These are phyloP conservation scores for Plecotus auritus DNA, from an alignment of 2,113 vertebrate species.

Conservation along the genomic window DNA sequence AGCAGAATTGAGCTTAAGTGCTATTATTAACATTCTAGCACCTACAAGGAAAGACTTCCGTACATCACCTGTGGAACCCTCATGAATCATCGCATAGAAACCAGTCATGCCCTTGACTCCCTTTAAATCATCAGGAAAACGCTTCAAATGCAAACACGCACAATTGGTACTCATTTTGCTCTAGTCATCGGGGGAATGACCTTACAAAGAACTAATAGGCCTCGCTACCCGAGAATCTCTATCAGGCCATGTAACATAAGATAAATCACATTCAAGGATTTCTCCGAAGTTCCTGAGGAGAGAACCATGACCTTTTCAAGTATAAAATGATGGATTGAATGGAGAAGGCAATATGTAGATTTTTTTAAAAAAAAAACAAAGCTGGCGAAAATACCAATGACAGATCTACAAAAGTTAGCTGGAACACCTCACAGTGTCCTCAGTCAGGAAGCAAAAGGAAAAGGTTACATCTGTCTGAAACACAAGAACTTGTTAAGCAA, in stretches of 20 bases:
- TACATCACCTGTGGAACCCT: neutral
- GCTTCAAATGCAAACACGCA: neutral
- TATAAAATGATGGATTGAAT: constrained; percentile 43
- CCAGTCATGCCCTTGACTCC: neutral
- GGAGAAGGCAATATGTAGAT: neutral
- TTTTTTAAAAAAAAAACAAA: neutral
- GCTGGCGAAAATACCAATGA: neutral
- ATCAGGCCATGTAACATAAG: neutral
- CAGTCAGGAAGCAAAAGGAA: constrained; percentile 5
- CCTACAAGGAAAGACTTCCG: neutral
- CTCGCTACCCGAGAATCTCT: constrained; percentile 37
- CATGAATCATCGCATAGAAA: neutral
- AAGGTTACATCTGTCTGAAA: neutral
- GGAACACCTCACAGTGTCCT: neutral
- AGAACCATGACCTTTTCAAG: constrained; percentile 52
- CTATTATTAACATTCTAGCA: neutral
- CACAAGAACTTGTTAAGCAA: constrained; percentile 16
- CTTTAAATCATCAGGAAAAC: constrained; percentile 20
- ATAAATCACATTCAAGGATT: constrained; percentile 53
- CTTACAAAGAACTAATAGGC: constrained; percentile 6
- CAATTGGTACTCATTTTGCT: neutral
- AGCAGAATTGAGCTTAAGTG: neutral
- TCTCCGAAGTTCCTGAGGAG: constrained; percentile 43
- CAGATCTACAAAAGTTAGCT: neutral
- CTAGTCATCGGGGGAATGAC: neutral